phyloP scores from a whole-genome alignment of 2,888 invertebrate species.

The Pristionchus entomophagus region DNA sequence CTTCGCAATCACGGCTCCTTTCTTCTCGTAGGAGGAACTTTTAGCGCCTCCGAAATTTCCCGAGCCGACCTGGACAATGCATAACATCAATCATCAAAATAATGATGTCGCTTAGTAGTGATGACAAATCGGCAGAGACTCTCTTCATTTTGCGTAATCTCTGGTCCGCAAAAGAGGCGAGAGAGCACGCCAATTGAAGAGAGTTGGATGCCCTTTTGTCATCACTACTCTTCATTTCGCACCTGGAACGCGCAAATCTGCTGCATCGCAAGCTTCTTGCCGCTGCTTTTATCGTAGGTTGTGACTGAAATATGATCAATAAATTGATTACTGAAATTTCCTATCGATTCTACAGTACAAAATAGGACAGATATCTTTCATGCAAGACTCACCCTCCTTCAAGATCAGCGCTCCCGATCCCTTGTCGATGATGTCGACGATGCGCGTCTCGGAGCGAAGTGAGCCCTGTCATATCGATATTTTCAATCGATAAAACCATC shows the following conservation, averaged over 20 bases:
- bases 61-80: constrained; percentile 52
- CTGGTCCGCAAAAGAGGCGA: no score
- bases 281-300: constrained; percentile 82
- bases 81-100: no score
- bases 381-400: constrained; percentile 81
- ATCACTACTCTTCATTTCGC: background rate
- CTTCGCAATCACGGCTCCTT: constrained; percentile 85
- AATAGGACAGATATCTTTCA: background rate
- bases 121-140: no score
- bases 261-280: constrained; percentile 85
- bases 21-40: constrained; percentile 80
- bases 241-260: constrained; percentile 85
- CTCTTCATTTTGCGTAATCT: no score
- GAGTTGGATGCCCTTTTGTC: no score
- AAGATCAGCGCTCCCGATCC: constrained; percentile 89
- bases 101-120: no score
- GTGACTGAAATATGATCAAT: constrained; percentile 80
- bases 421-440: constrained; percentile 93
- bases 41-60: constrained; percentile 88
- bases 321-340: background rate
- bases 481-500: background rate
- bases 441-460: constrained; percentile 82
- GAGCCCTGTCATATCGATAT: constrained; percentile 71
- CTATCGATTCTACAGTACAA: background rate
- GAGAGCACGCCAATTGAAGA: no score